Evolutionary conservation across 1,140 invertebrate species (phyloP), one percentile per base, ranked within the genome.

Genomic region (Helicoverpa armigera): DNA sequence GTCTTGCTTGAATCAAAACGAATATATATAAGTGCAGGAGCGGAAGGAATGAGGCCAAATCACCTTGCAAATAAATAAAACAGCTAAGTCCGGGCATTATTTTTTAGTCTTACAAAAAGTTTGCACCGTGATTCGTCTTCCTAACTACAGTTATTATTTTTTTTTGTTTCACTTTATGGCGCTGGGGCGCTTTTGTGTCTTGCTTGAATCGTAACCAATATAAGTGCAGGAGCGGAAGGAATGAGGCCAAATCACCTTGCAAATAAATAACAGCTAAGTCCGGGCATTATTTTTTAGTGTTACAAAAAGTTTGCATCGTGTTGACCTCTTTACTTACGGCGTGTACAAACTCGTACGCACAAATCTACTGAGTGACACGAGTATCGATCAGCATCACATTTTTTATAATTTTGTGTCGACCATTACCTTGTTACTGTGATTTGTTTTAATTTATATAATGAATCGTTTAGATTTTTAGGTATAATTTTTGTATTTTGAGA

Each of bases 391-490:
- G 86, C 88, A 92, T 94, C 89, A 92, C 90, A 90, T 83, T 87
- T 84, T 43, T 43, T 43, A 54, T 86, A 88, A 77, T 86, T 83
- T 84, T 83, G 78, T 85, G 82, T 91, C 86, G 82, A 88, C 86
- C 85, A 93, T 93, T 93, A 93, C 91, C 92, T 93, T 92, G 85
- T 92, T 91, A 94, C 92, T 94, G 93, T 94, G 93, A 94, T 94
- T 94, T 91, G 92, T 90, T 90, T 93, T 91, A 89, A 87, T 88
- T 91, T 90, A 88, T 89, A 88, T 82, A 85, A 85, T 88, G 83
- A 87, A 85, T 79, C 83, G 72, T 82, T 86, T 85, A 84, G 54
- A 81, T 73, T 82, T 85, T 87, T 86, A 86, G 79, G 72, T 84
- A 86, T 87, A 84, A 84, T 88, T 87, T 79, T 90, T 86, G 74